These are phyloP conservation scores for Aphelocoma californica DNA, from an alignment of 2,797 vertebrate species.

Conservation along the genomic window DNA sequence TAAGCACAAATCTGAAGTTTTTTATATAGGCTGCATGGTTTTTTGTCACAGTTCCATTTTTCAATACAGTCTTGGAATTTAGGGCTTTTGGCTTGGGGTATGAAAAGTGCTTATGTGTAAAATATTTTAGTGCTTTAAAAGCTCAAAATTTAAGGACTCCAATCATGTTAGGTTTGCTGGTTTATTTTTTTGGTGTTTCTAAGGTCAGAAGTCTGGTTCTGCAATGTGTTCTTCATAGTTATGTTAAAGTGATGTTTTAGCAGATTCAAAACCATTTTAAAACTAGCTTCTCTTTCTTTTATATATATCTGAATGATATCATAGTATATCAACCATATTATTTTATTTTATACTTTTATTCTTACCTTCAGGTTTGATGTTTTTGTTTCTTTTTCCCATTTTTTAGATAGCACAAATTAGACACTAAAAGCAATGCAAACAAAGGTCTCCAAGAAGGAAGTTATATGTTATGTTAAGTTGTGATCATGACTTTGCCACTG, in stretches of 20 bases:
- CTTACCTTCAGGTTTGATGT: background rate
- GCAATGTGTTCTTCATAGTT: background rate
- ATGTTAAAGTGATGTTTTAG: background rate
- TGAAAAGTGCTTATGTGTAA: background rate
- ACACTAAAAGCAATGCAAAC: background rate
- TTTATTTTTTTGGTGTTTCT: background rate
- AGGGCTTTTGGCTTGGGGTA: fast-evolving
- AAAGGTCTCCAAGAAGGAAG: background rate
- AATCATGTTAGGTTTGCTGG: fast-evolving
- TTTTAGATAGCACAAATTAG: background rate
- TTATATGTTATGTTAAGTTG: background rate
- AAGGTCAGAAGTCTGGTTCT: background rate
- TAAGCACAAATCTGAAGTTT: background rate
- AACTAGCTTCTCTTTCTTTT: background rate
- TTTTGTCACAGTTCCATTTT: background rate
- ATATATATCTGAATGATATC: background rate
- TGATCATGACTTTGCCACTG: background rate
- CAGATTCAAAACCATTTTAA: background rate
- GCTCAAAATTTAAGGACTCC: fast-evolving
- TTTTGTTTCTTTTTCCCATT: background rate
- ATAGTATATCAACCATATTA: background rate
- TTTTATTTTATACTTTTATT: background rate
- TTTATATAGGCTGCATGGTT: background rate
- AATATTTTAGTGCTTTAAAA: background rate
- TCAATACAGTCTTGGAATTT: background rate